These are phyloP conservation scores for Gymnodraco acuticeps DNA, from an alignment of 2,797 vertebrate species.

Conservation along the genomic window DNA sequence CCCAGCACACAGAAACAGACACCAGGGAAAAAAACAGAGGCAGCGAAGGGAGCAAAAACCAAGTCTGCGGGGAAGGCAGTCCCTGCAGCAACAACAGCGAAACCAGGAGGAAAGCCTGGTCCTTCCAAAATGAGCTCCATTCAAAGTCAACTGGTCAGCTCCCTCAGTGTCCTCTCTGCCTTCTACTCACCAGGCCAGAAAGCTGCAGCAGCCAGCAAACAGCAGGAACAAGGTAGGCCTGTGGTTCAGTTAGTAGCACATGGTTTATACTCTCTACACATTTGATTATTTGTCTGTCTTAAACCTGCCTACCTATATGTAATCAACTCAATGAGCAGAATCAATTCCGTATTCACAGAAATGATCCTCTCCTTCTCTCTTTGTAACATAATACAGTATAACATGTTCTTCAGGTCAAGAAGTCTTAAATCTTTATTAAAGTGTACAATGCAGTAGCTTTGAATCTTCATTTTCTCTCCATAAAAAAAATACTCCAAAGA, in stretches of 20 bases:
- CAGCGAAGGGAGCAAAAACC: slow-evolving; percentile 70
- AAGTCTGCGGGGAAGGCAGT: slow-evolving; percentile 72
- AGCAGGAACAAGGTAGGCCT: slow-evolving; percentile 85
- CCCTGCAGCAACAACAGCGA: slow-evolving; percentile 70
- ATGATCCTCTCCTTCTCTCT: slow-evolving; percentile 6
- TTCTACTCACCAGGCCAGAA: slow-evolving; percentile 91
- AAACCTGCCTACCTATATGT: slow-evolving; percentile 11
- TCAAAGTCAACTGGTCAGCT: slow-evolving; percentile 96
- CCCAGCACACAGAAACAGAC: slow-evolving; percentile 84
- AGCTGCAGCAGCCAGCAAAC: slow-evolving; percentile 79
- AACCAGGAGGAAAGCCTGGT: slow-evolving; percentile 78
- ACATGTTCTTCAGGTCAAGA: slow-evolving; percentile 25
- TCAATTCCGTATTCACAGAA: slow-evolving; percentile 19
- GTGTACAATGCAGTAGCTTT: slow-evolving; percentile 12
- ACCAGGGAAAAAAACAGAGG: slow-evolving; percentile 74
- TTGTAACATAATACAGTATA: slow-evolving; percentile 20
- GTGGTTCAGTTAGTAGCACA: slow-evolving; percentile 13
- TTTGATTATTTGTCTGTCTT: slow-evolving; percentile 24
- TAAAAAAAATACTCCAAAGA: slow-evolving; percentile 6
- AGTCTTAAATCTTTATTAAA: slow-evolving; percentile 21
- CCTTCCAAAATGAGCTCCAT: slow-evolving; percentile 97
- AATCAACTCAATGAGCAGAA: slow-evolving; percentile 15
- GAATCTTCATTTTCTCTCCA: slow-evolving; percentile 10
- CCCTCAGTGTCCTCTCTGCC: slow-evolving; percentile 94
- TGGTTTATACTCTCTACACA: slow-evolving; percentile 12